phyloP scores from a whole-genome alignment of 92 coral and sea anemone genomes.

The Micromussa lordhowensis region DNA sequence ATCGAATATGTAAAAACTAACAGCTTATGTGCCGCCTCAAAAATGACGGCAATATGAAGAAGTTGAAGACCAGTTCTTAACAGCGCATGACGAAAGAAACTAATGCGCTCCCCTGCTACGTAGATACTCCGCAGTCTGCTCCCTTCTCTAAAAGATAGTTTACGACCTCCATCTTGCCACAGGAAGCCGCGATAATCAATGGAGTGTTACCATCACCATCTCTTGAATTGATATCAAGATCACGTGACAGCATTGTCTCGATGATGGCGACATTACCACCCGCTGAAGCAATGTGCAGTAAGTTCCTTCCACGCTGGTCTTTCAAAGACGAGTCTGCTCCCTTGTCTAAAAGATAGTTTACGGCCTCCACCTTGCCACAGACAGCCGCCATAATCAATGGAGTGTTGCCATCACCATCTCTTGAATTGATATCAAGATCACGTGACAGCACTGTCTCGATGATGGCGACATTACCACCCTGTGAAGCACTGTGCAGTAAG shows the following conservation, averaged over 20 bases:
- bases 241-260: neutral
- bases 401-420: neutral
- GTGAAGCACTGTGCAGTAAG: neutral
- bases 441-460: neutral
- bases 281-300: neutral
- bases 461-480: neutral
- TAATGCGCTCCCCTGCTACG: no score
- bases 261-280: neutral
- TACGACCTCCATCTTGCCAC: no score
- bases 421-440: neutral
- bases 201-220: neutral
- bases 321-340: neutral
- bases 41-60: no score
- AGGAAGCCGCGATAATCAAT: no score
- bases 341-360: neutral
- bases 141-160: no score
- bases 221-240: neutral
- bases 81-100: no score
- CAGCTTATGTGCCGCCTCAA: no score
- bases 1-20: no score
- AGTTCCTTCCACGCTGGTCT: neutral
- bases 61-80: no score
- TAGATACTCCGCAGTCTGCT: no score
- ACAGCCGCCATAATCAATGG: neutral
- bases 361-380: neutral